Evolutionary conservation across 2,888 invertebrate species (phyloP).

Genomic region (Polylopha cassiicola): DNA sequence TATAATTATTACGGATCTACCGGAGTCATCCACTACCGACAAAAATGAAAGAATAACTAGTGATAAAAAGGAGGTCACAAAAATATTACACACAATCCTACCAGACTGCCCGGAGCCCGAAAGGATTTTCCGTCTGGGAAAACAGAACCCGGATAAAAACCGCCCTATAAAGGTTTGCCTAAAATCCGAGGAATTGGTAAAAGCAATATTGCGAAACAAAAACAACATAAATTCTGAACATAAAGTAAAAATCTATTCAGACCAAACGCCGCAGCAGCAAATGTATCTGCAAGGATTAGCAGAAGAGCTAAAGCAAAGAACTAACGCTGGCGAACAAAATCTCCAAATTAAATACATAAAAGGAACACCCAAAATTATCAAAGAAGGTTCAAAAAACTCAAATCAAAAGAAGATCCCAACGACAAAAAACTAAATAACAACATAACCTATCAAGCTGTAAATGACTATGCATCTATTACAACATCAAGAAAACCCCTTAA

Average conservation of each 20-base stretch:
- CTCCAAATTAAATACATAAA: constrained; percentile 11
- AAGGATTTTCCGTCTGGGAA: constrained; percentile 6
- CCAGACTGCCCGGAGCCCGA: background rate
- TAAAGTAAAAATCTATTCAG: constrained; percentile 3
- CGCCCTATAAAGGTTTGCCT: constrained; percentile 9
- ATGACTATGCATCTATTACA: background rate
- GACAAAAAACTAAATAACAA: too few relatives aligned
- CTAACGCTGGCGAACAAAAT: constrained; percentile 6
- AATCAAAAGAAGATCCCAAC: constrained; percentile 1
- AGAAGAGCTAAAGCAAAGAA: constrained; percentile 4
- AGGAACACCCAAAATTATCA: constrained; percentile 8
- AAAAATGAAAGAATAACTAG: too few relatives aligned
- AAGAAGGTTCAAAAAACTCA: constrained; percentile 11
- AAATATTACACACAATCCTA: too few relatives aligned
- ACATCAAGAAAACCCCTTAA: background rate
- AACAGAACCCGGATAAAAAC: constrained; percentile 6
- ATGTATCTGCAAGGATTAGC: background rate
- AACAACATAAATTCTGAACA: background rate
- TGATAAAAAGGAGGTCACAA: too few relatives aligned
- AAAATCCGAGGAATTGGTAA: background rate
- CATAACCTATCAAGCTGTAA: background rate
- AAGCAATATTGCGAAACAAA: constrained; percentile 2
- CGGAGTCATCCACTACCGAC: too few relatives aligned
- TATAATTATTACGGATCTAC: background rate
- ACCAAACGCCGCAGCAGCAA: constrained; percentile 10